phyloP scores from a whole-genome alignment of 2,113 vertebrate species.

The Plecotus auritus region DNA sequence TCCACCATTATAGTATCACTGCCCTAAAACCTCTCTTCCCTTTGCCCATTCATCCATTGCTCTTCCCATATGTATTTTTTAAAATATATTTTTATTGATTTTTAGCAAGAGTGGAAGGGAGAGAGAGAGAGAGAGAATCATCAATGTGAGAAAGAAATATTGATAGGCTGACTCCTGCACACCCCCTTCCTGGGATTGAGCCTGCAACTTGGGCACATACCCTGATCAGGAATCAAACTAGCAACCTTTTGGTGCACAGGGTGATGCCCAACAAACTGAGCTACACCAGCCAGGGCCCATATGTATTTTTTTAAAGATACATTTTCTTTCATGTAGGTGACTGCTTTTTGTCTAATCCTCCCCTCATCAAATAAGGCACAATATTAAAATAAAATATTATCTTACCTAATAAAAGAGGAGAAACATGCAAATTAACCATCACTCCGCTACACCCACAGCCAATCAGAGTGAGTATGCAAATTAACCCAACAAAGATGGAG shows the following conservation, averaged over 20 bases:
- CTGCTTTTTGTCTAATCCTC: background rate
- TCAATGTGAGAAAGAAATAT: background rate
- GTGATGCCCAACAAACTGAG: background rate
- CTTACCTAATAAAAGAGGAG: no score
- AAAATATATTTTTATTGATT: background rate
- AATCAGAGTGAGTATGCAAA: no score
- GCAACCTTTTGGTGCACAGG: background rate
- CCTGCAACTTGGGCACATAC: background rate
- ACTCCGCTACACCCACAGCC: no score
- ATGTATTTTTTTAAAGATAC: no score
- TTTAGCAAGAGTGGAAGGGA: background rate
- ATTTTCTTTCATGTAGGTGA: background rate
- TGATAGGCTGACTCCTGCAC: background rate
- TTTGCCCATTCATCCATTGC: accelerated
- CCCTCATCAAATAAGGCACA: background rate
- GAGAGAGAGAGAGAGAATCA: background rate
- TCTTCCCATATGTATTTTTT: background rate
- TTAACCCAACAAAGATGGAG: no score
- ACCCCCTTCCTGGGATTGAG: background rate
- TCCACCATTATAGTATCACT: no score
- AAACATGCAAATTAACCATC: no score
- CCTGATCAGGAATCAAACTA: background rate
- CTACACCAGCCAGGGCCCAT: background rate
- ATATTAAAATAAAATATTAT: background rate
- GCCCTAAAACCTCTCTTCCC: background rate